Percentiles rank a stretch among this genome's conserved stretches.
Evolutionary conservation across 1,140 invertebrate genomes (phyloP).

Genomic region (Aphaenogaster ashmeadi): DNA sequence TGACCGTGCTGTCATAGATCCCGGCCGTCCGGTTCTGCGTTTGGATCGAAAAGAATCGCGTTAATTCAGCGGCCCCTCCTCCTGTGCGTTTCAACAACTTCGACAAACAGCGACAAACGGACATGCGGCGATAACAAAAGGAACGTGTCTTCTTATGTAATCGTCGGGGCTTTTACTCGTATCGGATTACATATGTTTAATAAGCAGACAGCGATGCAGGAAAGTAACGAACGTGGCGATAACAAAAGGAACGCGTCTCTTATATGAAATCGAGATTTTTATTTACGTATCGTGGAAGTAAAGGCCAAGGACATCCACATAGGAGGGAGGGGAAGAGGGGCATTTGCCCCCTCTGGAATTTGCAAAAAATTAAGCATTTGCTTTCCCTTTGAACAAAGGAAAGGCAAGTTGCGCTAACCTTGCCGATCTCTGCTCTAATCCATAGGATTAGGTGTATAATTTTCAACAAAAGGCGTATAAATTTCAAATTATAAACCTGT

Average conservation of each 20-base stretch:
- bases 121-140: not conserved
- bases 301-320: too few relatives aligned
- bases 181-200: not conserved
- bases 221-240: not conserved
- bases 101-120: not conserved
- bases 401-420: too few relatives aligned
- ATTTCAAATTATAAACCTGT: too few relatives aligned
- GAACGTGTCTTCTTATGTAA: not conserved
- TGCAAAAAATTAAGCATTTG: too few relatives aligned
- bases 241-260: not conserved
- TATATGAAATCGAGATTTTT: too few relatives aligned
- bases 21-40: not conserved
- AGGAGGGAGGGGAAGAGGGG: too few relatives aligned
- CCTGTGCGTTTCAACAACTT: not conserved
- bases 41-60: not conserved
- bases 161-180: not conserved
- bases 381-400: too few relatives aligned
- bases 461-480: too few relatives aligned
- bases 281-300: too few relatives aligned
- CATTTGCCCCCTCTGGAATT: too few relatives aligned
- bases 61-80: not conserved
- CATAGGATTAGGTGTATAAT: too few relatives aligned
- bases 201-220: not conserved
- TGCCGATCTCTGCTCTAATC: too few relatives aligned
- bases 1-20: slow-evolving; percentile 1